Percentiles rank a stretch among this genome's conserved stretches.
Evolutionary conservation across 2,888 invertebrate species (phyloP).

Genomic region (Pediacus dermestoides): DNA sequence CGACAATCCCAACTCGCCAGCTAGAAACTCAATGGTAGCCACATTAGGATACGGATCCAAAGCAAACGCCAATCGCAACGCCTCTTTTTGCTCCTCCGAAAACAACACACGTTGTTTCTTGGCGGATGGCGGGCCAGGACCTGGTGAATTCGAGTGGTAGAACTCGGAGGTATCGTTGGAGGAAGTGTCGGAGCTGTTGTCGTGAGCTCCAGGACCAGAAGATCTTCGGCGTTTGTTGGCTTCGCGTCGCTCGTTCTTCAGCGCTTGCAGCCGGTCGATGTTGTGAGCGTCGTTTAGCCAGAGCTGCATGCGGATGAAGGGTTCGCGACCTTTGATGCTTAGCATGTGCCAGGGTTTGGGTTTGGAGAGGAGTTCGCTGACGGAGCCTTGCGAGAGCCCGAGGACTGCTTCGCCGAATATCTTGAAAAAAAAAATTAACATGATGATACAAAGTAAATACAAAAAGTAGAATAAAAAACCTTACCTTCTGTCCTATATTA

Average conservation of each 20-base stretch:
- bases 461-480: conserved; percentile 8
- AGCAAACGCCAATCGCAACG: conserved; percentile 87
- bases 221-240: conserved; percentile 86
- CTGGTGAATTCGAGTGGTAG: conserved; percentile 80
- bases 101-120: conserved; percentile 95
- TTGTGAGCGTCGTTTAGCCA: conserved; percentile 96
- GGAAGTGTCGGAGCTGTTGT: conserved; percentile 83
- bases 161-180: conserved; percentile 87
- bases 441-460: neutral
- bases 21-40: conserved; percentile 92
- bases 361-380: conserved; percentile 94
- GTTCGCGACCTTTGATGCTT: conserved; percentile 95
- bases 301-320: conserved; percentile 93
- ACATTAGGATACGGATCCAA: conserved; percentile 97
- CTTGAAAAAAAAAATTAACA: conserved; percentile 45
- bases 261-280: conserved; percentile 84
- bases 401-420: conserved; percentile 97
- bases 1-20: conserved; percentile 84
- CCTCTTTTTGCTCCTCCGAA: conserved; percentile 98
- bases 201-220: conserved; percentile 75
- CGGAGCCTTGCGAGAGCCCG: conserved; percentile 94
- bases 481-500: conserved; percentile 93
- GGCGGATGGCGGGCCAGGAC: conserved; percentile 80
- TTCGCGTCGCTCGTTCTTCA: conserved; percentile 87
- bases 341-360: conserved; percentile 99